Percentiles rank a stretch among this genome's conserved stretches.
phyloP scores from a whole-genome alignment of 2,797 vertebrate species.

The Cottoperca gobio region DNA sequence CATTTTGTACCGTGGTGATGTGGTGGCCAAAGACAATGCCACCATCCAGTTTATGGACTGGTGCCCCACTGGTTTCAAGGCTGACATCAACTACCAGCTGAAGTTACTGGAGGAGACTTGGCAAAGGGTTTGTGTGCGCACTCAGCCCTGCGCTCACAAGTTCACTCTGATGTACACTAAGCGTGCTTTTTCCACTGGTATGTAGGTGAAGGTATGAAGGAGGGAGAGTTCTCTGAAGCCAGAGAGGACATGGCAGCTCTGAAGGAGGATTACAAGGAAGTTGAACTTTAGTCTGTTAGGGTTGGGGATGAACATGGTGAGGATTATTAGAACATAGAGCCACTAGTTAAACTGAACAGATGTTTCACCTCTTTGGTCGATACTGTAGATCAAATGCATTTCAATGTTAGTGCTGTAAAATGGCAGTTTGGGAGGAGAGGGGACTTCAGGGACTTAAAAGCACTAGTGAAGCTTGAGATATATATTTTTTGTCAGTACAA shows the following conservation, averaged over 20 bases:
- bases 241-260: conserved; percentile 92
- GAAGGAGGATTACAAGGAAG: conserved; percentile 90
- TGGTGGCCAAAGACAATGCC: conserved; percentile 89
- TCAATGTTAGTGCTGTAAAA: too few species aligned
- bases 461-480: too few species aligned
- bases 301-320: conserved; percentile 22
- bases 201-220: conserved; percentile 92
- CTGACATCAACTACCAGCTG: conserved; percentile 90
- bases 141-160: conserved; percentile 91
- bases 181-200: conserved; percentile 92
- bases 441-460: too few species aligned
- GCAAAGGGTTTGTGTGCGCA: conserved; percentile 88
- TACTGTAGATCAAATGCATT: too few species aligned
- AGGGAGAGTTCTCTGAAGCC: conserved; percentile 91
- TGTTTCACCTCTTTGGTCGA: too few species aligned
- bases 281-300: conserved; percentile 60
- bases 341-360: background rate
- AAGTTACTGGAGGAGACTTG: conserved; percentile 88
- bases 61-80: conserved; percentile 90
- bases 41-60: conserved; percentile 88
- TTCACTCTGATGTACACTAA: conserved; percentile 93
- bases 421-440: too few species aligned
- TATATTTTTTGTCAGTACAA: too few species aligned
- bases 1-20: conserved; percentile 85
- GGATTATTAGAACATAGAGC: background rate